A percentile compares a stretch with the other conserved stretches of the same genome.
These are phyloP conservation scores for Platanista minor DNA, from an alignment of 2,113 vertebrate genomes.

Conservation along the genomic window DNA sequence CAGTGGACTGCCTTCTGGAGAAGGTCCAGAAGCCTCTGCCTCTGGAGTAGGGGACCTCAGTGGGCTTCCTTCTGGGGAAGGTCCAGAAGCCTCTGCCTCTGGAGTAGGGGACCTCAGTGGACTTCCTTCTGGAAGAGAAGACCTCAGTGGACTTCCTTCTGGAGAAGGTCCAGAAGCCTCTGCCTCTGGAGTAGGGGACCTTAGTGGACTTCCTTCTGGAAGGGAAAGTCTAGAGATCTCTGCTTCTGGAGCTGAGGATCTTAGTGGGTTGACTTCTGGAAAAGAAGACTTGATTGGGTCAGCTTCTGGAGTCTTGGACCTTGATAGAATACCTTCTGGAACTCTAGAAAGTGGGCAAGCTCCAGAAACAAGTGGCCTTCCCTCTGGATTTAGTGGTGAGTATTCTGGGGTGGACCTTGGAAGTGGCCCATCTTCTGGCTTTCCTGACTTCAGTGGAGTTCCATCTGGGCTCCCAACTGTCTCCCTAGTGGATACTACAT, in stretches of 20 bases:
- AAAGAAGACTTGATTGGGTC: slow-evolving; percentile 76
- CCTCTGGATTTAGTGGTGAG: slow-evolving; percentile 80
- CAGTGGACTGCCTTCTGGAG: slow-evolving; percentile 81
- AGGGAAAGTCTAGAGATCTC: slow-evolving; percentile 74
- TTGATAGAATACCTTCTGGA: slow-evolving; percentile 66
- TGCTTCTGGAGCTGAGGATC: slow-evolving; percentile 76
- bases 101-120: slow-evolving; percentile 74
- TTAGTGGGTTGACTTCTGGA: slow-evolving; percentile 82
- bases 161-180: slow-evolving; percentile 48
- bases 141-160: slow-evolving; percentile 72
- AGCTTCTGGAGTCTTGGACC: slow-evolving; percentile 76
- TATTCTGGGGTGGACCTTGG: slow-evolving; percentile 75
- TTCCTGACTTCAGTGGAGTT: slow-evolving; percentile 81
- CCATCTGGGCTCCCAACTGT: slow-evolving; percentile 82
- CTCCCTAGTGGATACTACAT: slow-evolving; percentile 82
- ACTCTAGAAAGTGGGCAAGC: slow-evolving; percentile 77
- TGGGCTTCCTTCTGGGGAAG: slow-evolving; percentile 61
- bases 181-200: slow-evolving; percentile 43
- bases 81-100: slow-evolving; percentile 57
- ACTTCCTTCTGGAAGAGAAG: slow-evolving; percentile 77
- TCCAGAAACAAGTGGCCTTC: slow-evolving; percentile 78
- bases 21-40: slow-evolving; percentile 68
- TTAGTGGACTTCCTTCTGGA: slow-evolving; percentile 82
- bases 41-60: slow-evolving; percentile 76
- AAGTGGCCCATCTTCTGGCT: slow-evolving; percentile 79